Percentiles rank a stretch among this genome's conserved stretches.
These are phyloP conservation scores for Oligia fasciuncula DNA, from an alignment of 2,888 invertebrate genomes.

Conservation along the genomic window DNA sequence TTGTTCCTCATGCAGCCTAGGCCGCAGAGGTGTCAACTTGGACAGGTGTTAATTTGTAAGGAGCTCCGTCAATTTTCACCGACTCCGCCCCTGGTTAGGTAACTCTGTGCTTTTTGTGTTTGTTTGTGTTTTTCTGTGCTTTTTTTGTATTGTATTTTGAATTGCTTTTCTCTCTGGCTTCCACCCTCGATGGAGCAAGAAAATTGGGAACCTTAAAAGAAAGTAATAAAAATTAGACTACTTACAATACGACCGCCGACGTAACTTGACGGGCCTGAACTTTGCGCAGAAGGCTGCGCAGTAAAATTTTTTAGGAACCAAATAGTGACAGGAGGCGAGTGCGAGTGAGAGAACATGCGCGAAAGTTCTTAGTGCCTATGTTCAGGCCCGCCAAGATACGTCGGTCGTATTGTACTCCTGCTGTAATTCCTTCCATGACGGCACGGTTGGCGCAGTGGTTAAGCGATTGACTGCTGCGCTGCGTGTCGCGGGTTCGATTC, in stretches of 20 bases:
- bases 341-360: too few relatives aligned
- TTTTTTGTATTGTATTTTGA: background rate
- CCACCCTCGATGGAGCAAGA: too few relatives aligned
- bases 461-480: too few relatives aligned
- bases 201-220: background rate
- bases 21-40: background rate
- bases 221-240: background rate
- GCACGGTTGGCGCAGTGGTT: too few relatives aligned
- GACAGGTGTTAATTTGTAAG: background rate
- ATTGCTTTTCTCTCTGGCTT: background rate
- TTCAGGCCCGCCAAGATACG: too few relatives aligned
- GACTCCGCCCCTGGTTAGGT: background rate
- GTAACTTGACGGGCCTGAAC: too few relatives aligned
- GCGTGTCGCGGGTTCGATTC: too few relatives aligned
- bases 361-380: too few relatives aligned
- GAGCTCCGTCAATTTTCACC: slow-evolving; percentile 7
- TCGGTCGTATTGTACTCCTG: background rate
- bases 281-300: too few relatives aligned
- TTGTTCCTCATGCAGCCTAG: background rate
- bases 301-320: too few relatives aligned
- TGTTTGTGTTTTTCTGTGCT: too few relatives aligned
- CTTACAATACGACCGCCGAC: background rate
- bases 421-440: background rate
- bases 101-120: background rate
- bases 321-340: too few relatives aligned